Conservation (phyloP, 2,797 vertebrate genomes). For the Hafferia zeledoni region DNA sequence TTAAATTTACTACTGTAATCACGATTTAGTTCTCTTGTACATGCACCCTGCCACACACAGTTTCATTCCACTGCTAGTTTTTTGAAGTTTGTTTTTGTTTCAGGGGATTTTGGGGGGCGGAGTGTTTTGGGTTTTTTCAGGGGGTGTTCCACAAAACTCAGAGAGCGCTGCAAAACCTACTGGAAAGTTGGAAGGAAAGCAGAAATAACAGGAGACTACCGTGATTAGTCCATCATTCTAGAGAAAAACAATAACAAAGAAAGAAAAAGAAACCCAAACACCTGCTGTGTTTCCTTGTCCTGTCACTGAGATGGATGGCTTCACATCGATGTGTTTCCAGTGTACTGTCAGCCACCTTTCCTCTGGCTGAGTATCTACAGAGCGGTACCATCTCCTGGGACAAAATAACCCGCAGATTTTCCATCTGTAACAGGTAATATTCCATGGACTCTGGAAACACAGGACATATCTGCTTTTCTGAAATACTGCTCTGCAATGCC, state of each 20-base stretch:
- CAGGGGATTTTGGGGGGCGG: not conserved
- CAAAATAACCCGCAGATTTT: not conserved
- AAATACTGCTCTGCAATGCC: not conserved
- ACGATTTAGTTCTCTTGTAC: not conserved
- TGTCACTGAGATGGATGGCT: conserved; percentile 3
- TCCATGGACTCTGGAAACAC: not conserved
- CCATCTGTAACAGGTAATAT: not conserved
- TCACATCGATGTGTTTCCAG: not conserved
- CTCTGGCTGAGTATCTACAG: not conserved
- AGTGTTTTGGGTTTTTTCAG: not conserved
- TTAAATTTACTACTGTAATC: not conserved
- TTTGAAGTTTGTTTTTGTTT: not conserved
- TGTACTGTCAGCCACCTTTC: not conserved
- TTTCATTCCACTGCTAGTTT: not conserved
- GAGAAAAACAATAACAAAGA: not conserved
- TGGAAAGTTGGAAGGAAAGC: not conserved
- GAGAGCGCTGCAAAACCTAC: not conserved
- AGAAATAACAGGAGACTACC: not conserved
- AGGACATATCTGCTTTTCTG: not conserved
- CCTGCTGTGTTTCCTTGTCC: not conserved
- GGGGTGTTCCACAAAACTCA: not conserved
- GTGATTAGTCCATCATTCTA: not conserved
- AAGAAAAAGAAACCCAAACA: not conserved
- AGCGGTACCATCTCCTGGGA: not conserved
- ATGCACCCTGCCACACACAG: not conserved